Conservation (phyloP, 2,113 vertebrate genomes). For the Poicephalus meyeri region DNA sequence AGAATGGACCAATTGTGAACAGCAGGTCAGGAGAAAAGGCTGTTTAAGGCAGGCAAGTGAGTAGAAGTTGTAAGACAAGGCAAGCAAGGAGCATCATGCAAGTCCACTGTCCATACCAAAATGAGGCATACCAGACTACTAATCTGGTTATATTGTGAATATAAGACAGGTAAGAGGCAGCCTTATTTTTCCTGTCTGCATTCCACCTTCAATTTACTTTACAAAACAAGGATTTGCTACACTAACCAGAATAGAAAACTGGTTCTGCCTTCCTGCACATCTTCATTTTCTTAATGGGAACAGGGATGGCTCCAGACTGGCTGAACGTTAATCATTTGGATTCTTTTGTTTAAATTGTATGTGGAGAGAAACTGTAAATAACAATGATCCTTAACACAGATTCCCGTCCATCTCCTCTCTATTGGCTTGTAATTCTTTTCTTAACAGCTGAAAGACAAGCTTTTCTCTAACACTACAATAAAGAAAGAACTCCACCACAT, state of each 20-base stretch:
- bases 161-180: neutral
- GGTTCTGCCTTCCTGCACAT: neutral
- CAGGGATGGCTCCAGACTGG: neutral
- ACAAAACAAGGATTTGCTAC: neutral
- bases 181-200: neutral
- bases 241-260: neutral
- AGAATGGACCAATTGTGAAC: accelerated
- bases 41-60: neutral
- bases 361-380: slow-evolving; percentile 33
- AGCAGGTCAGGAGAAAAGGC: neutral
- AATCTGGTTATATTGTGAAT: neutral
- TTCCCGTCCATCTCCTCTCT: neutral
- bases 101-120: neutral
- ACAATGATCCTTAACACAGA: slow-evolving; percentile 17
- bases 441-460: neutral
- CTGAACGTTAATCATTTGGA: neutral
- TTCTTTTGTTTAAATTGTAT: slow-evolving; percentile 29
- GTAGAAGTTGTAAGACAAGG: accelerated
- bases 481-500: neutral
- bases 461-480: neutral
- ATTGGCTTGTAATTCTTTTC: neutral
- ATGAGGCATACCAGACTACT: neutral
- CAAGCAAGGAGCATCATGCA: neutral
- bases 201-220: neutral
- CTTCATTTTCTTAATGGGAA: slow-evolving; percentile 1